A percentile compares a stretch with the other conserved stretches of the same genome.
phyloP scores from a whole-genome alignment of 2,113 vertebrate genomes.

The Genyomyrus donnyi region DNA sequence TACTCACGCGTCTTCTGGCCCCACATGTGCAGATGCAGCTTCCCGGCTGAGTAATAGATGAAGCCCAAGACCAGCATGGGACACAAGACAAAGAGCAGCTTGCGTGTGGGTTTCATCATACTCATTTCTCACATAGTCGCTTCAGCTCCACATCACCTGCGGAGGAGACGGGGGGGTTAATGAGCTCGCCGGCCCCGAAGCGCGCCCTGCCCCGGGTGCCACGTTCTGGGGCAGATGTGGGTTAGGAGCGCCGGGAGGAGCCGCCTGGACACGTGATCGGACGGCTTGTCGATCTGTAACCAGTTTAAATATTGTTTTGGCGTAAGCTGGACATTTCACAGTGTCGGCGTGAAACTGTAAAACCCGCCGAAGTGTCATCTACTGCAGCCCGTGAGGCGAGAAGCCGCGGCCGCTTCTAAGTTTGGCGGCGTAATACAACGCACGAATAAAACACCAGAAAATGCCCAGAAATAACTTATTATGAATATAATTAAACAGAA shows the following conservation, averaged over 20 bases:
- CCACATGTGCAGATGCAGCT: constrained; percentile 84
- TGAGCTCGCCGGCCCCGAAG: not conserved
- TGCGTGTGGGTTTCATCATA: constrained; percentile 84
- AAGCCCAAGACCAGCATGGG: constrained; percentile 90
- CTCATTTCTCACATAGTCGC: constrained; percentile 84
- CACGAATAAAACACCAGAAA: not conserved
- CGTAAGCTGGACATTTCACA: not conserved
- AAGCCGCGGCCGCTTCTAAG: not conserved
- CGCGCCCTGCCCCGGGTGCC: not conserved
- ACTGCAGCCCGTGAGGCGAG: not conserved
- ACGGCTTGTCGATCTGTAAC: not conserved
- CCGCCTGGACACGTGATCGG: not conserved
- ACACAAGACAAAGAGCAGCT: constrained; percentile 89
- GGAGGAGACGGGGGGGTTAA: not conserved
- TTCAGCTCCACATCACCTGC: constrained; percentile 71
- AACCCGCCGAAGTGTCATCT: not conserved
- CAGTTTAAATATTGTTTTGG: not conserved
- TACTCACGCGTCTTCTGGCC: constrained; percentile 88
- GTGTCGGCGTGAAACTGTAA: not conserved
- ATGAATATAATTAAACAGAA: not conserved
- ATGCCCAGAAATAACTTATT: not conserved
- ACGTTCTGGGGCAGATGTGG: not conserved
- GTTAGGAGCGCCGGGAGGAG: not conserved
- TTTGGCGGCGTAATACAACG: not conserved
- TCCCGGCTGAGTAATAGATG: constrained; percentile 90